Percentiles rank a stretch among this genome's conserved stretches.
These are phyloP conservation scores for Oryctes rhinoceros DNA, from an alignment of 1,140 invertebrate species.

Conservation along the genomic window DNA sequence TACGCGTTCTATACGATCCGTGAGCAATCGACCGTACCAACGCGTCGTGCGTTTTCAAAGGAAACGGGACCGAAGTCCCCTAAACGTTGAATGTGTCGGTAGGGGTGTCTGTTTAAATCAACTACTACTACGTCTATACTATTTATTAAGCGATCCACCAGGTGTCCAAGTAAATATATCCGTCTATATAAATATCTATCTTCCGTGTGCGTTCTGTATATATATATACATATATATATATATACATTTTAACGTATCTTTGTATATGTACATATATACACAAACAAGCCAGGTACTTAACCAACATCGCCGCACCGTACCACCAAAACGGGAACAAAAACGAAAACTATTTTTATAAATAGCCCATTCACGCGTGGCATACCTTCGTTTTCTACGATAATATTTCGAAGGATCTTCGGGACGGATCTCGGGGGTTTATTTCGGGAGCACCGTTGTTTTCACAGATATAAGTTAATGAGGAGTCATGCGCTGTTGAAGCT, in stretches of 20 bases:
- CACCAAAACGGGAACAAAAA: not conserved
- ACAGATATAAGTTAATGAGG: conserved; percentile 34
- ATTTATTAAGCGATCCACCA: conserved; percentile 15
- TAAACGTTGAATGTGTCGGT: conserved; percentile 7
- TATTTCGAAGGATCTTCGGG: conserved; percentile 4
- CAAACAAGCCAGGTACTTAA: conserved; percentile 22
- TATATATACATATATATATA: not conserved
- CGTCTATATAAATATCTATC: conserved; percentile 25
- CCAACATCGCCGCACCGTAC: not conserved
- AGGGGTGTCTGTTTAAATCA: conserved; percentile 27
- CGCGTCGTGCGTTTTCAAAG: conserved; percentile 10
- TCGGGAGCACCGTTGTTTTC: conserved; percentile 17
- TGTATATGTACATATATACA: not conserved
- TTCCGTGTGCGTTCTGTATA: not conserved
- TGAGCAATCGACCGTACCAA: not conserved
- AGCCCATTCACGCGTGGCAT: conserved; percentile 9
- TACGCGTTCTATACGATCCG: not conserved
- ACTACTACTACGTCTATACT: not conserved
- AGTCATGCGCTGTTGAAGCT: not conserved
- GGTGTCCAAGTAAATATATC: conserved; percentile 29
- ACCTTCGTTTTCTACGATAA: conserved; percentile 9
- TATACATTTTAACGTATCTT: not conserved
- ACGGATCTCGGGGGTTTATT: conserved; percentile 23
- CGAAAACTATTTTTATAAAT: conserved; percentile 25
- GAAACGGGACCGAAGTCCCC: conserved; percentile 25